These are phyloP conservation scores for Lissocephala sabroskyi DNA, from an alignment of 2,888 invertebrate species.

Conservation along the genomic window DNA sequence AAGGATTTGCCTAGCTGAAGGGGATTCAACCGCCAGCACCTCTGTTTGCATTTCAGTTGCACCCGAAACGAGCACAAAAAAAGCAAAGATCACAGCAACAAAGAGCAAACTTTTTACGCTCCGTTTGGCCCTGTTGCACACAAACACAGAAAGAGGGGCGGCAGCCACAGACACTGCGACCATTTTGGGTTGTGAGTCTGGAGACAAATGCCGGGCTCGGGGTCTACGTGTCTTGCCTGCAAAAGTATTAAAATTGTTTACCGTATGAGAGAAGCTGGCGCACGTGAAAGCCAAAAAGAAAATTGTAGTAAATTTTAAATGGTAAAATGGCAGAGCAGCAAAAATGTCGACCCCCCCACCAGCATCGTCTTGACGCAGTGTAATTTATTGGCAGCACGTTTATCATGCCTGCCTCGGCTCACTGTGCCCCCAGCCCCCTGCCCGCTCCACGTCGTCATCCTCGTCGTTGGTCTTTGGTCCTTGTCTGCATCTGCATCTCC, in stretches of 20 bases:
- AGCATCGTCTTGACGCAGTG: constrained; percentile 52
- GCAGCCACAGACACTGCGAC: constrained; percentile 4
- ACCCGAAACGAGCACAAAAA: too few relatives aligned
- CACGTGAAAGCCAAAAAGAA: constrained; percentile 59
- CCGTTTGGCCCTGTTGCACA: constrained; percentile 56
- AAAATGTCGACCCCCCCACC: constrained; percentile 36
- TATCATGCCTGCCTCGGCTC: constrained; percentile 51
- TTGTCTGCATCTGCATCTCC: constrained; percentile 3
- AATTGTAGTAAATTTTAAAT: constrained; percentile 66
- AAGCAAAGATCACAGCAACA: constrained; percentile 24
- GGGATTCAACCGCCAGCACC: constrained; percentile 3
- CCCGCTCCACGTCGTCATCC: constrained; percentile 34
- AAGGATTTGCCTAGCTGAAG: constrained; percentile 2
- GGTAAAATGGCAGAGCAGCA: constrained; percentile 57
- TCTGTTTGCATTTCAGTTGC: constrained; percentile 31
- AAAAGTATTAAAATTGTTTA: constrained; percentile 63
- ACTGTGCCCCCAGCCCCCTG: neutral
- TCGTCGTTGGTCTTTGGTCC: constrained; percentile 15
- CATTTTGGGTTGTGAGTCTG: constrained; percentile 13
- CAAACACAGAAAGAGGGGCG: constrained; percentile 1
- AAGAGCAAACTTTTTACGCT: constrained; percentile 54
- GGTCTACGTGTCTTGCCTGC: constrained; percentile 54
- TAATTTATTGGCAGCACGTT: constrained; percentile 65
- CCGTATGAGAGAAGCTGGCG: constrained; percentile 49
- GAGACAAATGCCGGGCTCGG: constrained; percentile 15